Percentiles rank a stretch among this genome's conserved stretches.
Evolutionary conservation across 2,888 invertebrate species (phyloP).

Genomic region (Noctua janthina): DNA sequence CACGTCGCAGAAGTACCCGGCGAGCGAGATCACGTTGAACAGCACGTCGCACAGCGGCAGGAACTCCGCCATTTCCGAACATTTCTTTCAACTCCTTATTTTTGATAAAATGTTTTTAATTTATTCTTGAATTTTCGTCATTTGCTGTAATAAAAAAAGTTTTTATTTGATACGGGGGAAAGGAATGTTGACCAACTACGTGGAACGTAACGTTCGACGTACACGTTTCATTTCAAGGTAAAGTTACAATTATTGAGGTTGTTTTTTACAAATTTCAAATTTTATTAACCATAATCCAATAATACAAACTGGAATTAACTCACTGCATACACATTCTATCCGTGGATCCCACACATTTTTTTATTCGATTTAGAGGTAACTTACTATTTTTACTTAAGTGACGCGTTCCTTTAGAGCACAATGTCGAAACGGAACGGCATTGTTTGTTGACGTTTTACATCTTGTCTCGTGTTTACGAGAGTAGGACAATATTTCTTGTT

Average conservation of each 20-base stretch:
- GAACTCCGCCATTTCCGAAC: slow-evolving; percentile 93
- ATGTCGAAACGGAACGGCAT: slow-evolving; percentile 53
- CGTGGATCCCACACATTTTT: not conserved
- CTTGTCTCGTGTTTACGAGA: slow-evolving; percentile 8
- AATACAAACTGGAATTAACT: not conserved
- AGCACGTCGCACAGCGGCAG: slow-evolving; percentile 97
- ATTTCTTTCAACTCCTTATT: slow-evolving; percentile 77
- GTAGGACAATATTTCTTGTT: slow-evolving; percentile 24
- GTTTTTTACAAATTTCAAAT: not conserved
- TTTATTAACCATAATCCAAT: not conserved
- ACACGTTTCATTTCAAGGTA: slow-evolving; percentile 41
- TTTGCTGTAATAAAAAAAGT: slow-evolving; percentile 65
- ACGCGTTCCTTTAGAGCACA: not conserved
- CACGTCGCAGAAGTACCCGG: slow-evolving; percentile 97
- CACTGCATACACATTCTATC: not conserved
- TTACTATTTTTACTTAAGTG: not conserved
- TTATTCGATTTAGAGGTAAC: not conserved
- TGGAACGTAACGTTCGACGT: slow-evolving; percentile 28
- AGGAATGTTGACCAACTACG: slow-evolving; percentile 42
- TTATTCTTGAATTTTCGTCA: slow-evolving; percentile 61
- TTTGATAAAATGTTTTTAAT: slow-evolving; percentile 55
- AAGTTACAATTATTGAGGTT: not conserved
- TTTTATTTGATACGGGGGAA: slow-evolving; percentile 18
- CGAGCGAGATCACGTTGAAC: slow-evolving; percentile 97
- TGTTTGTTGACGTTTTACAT: slow-evolving; percentile 66